Conservation (phyloP, 2,888 invertebrate genomes). For the Saturnia pavonia region DNA sequence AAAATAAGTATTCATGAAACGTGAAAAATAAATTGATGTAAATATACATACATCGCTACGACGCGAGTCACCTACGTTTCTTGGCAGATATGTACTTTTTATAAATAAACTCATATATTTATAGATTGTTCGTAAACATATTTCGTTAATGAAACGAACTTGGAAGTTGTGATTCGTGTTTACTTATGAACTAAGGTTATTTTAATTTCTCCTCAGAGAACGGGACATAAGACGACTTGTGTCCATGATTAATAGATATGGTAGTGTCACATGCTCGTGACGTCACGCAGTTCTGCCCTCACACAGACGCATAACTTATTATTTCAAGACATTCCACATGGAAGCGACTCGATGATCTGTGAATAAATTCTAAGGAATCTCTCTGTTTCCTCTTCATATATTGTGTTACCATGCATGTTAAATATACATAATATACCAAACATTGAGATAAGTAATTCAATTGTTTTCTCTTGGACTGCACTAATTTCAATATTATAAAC, state of each 20-base stretch:
- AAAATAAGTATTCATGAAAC: conserved; percentile 27
- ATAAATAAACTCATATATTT: conserved; percentile 31
- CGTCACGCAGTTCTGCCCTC: conserved; percentile 50
- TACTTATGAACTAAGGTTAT: conserved; percentile 41
- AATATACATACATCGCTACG: conserved; percentile 12
- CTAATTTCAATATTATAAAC: too few relatives aligned
- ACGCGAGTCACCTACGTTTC: conserved; percentile 9
- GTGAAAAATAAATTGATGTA: conserved; percentile 12
- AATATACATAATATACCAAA: background rate
- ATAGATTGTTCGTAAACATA: conserved; percentile 43
- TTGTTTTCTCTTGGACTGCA: too few relatives aligned
- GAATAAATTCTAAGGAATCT: conserved; percentile 22
- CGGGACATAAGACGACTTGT: conserved; percentile 53
- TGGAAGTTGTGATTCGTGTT: conserved; percentile 18
- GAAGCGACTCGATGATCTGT: conserved; percentile 34
- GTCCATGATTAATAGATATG: conserved; percentile 67
- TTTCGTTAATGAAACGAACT: conserved; percentile 42
- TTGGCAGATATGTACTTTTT: conserved; percentile 19
- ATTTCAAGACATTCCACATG: conserved; percentile 44
- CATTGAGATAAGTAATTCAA: background rate
- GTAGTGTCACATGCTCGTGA: conserved; percentile 62
- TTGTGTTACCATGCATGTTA: background rate
- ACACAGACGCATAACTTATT: conserved; percentile 40
- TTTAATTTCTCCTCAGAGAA: conserved; percentile 49
- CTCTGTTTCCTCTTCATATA: background rate